Evolutionary conservation across 2,888 invertebrate species (phyloP).

Genomic region (Drosophila prostipennis): DNA sequence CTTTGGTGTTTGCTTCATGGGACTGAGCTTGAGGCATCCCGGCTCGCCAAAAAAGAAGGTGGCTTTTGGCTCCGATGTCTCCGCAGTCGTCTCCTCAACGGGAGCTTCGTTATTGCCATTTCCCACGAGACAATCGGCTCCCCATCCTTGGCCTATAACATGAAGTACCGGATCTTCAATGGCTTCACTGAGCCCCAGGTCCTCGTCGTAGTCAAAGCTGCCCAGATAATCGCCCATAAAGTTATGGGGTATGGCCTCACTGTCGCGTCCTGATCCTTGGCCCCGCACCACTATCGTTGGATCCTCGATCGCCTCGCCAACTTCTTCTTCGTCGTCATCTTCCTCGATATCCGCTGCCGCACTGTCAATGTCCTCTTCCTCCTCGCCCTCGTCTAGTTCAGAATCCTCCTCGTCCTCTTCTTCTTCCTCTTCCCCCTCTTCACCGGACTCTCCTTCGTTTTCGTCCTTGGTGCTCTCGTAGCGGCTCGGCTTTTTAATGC

Average conservation of each 20-base stretch:
- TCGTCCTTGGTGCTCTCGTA: constrained; percentile 81
- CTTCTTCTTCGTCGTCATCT: constrained; percentile 78
- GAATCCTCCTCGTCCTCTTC: constrained; percentile 73
- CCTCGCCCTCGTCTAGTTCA: constrained; percentile 64
- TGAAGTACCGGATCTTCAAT: constrained; percentile 90
- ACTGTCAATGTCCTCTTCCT: constrained; percentile 78
- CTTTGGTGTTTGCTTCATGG: constrained; percentile 73
- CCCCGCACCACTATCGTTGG: constrained; percentile 89
- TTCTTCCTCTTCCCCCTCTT: constrained; percentile 75
- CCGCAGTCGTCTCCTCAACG: constrained; percentile 85
- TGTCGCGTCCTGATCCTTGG: constrained; percentile 88
- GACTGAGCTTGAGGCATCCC: constrained; percentile 84
- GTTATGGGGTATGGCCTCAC: constrained; percentile 82
- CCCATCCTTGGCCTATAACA: constrained; percentile 88
- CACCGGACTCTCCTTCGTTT: constrained; percentile 68
- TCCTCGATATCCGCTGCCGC: constrained; percentile 81
- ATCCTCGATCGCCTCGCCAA: constrained; percentile 90
- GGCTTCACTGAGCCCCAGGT: constrained; percentile 86
- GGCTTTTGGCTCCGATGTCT: constrained; percentile 67
- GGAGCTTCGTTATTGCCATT: constrained; percentile 84
- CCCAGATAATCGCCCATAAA: constrained; percentile 55
- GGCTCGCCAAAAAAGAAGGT: constrained; percentile 85
- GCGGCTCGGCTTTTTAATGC: constrained; percentile 79
- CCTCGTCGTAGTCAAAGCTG: constrained; percentile 7
- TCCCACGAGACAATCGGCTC: constrained; percentile 90